Evolutionary conservation across 2,888 invertebrate genomes (phyloP), one percentile per base, ranked within the genome.

Genomic region (Megalurothrips usitatus): DNA sequence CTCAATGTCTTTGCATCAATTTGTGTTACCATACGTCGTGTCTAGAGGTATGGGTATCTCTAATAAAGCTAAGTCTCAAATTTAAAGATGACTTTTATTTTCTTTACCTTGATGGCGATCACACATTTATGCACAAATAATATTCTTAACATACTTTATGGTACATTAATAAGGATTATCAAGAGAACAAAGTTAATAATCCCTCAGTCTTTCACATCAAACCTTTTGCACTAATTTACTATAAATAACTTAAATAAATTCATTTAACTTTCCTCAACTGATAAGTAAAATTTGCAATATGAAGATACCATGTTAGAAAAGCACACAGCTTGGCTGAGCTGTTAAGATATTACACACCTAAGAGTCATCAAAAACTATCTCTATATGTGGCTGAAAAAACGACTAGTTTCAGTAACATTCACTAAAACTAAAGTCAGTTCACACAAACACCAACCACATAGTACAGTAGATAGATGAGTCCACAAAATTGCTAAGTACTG

Each of bases 171-270:
- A n/a, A 75, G 68, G 68, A 75, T 75, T 75, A 75, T 75, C 68
- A 75, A 26, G 12, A 26, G 26, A 75, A 75, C 26, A 75, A 12
- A 26, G 12, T 75, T 12, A 75, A 75, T 75, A 75, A 75, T 75
- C 68, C 68, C n/a, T 75, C 68, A 75, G 68, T 75, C 68, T 75
- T 75, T 75, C 68, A 75, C 68, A 75, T 26, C 68, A 26, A 26
- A 75, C 68, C 23, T 1, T 75, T 75, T 75, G 26, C 23, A 75
- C 26, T 75, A 75, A 26, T 26, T 26, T 26, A 23, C 68, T 26
- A 75, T 26, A 75, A 75, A 75, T 75, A 75, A 26, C 68, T 75
- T 23, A 12, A 26, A 75, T 75, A 75, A 26, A 75, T 75, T 75
- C 26, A 75, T 75, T 75, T 75, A 23, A 23, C 26, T n/a, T 75